Conservation (phyloP, 2,113 vertebrate species). For the Tautogolabrus adspersus region DNA sequence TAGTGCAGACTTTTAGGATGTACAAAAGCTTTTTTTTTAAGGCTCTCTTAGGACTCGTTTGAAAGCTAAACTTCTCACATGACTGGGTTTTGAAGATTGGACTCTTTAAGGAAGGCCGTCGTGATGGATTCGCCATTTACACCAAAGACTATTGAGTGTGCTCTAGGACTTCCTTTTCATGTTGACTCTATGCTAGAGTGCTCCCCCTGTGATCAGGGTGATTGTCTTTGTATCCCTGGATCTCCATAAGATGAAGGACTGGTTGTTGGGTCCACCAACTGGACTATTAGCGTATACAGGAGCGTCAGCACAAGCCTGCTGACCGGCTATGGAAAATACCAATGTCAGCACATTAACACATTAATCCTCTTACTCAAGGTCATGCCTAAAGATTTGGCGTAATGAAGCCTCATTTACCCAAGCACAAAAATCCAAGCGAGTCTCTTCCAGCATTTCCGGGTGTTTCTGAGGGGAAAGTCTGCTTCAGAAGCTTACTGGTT, state of each 20-base stretch:
- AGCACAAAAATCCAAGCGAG: background rate
- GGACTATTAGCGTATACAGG: background rate
- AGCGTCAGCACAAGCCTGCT: constrained; percentile 25
- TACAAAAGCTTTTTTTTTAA: constrained; percentile 28
- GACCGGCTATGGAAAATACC: constrained; percentile 29
- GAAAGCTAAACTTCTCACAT: constrained; percentile 49
- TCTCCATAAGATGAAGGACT: constrained; percentile 42
- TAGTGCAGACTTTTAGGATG: constrained; percentile 17
- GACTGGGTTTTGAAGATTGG: constrained; percentile 63
- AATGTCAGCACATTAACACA: constrained; percentile 37
- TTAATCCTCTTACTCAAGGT: constrained; percentile 47
- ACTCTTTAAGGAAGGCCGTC: constrained; percentile 20
- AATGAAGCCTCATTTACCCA: constrained; percentile 46
- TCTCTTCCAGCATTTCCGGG: background rate
- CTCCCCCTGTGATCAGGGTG: constrained; percentile 59
- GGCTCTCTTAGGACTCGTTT: constrained; percentile 20
- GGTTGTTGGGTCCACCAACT: constrained; percentile 2
- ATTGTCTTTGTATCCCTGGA: constrained; percentile 48
- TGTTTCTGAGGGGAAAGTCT: constrained; percentile 6
- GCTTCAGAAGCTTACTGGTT: constrained; percentile 22
- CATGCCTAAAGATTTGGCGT: constrained; percentile 17
- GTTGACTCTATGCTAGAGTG: constrained; percentile 44
- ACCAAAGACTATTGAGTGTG: constrained; percentile 14
- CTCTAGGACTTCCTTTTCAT: constrained; percentile 45
- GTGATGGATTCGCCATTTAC: constrained; percentile 17